Base-by-base conservation (phyloP, 2,888 invertebrate genomes). In the Rhingia campestris region DNA sequence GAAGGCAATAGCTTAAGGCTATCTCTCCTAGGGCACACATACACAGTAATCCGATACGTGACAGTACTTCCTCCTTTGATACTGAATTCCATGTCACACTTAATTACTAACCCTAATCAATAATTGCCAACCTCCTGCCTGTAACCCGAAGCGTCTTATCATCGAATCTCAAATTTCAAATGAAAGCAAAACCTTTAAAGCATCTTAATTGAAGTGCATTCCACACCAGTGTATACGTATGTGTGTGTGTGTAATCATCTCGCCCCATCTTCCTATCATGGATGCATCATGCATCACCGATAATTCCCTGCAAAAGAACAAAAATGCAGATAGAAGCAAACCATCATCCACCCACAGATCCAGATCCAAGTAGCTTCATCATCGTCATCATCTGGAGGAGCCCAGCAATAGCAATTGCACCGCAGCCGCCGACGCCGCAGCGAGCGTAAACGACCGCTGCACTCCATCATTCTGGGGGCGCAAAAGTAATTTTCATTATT, bases 401-500 rank as follows among this genome's bases (percentile, higher is more conserved):
- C 43, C 10, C 56, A 49, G 35, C 51, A 43, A 47, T 9, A 45
- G 45, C 61, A 61, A 32, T 12, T 12, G 45, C 45, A 12, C 3
- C 1, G 10, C 4, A 3, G 3, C 3, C 1, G 10, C 4, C 45
- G 3, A 3, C 22, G 37, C 49, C 39, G 53, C 53, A 51, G 0
- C 58, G 22, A 51, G 35, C 43, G 22, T 30, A 75, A 41, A 74
- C 9, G 47, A 49, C 39, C 53, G 53, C 43, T 49, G 54, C 39
- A 53, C 54, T 58, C 56, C 49, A 70, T 66, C 63, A 67, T 56
- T 77, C 69, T 61, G 70, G 37, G 56, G 14, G 30, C 7, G 59
- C 61, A 77, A 77, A 63, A 54, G 69, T 54, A 69, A 69, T 63
- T 76, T 76, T 63, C 61, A 69, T 76, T 69, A 54, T 76, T 54